Conservation (phyloP, 2,888 invertebrate species). For the Lithophane socia region DNA sequence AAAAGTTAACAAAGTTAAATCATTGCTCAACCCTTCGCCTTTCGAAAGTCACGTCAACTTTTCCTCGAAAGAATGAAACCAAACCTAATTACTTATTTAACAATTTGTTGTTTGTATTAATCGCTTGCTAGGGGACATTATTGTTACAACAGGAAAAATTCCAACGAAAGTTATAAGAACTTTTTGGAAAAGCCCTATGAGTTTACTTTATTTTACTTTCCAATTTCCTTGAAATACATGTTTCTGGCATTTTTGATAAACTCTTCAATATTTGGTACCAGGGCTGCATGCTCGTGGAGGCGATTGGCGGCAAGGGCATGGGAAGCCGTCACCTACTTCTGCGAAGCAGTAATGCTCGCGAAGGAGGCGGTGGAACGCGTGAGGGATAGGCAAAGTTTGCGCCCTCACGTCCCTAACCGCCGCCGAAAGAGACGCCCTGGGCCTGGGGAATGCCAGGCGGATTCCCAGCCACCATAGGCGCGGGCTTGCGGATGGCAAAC, state of each 20-base stretch:
- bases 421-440: too few species aligned
- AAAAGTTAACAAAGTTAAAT: constrained; percentile 22
- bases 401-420: too few species aligned
- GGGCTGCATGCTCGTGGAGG: constrained; percentile 27
- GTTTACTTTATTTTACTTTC: background rate
- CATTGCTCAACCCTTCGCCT: constrained; percentile 9
- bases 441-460: too few species aligned
- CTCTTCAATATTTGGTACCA: constrained; percentile 34
- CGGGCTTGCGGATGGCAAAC: too few species aligned
- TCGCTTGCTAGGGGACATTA: background rate
- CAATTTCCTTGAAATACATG: background rate
- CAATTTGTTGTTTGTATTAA: constrained; percentile 31
- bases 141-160: constrained; percentile 25
- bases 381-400: too few species aligned
- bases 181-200: background rate
- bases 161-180: background rate
- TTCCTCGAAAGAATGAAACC: constrained; percentile 13
- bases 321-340: too few species aligned
- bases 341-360: too few species aligned
- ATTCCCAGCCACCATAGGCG: too few species aligned
- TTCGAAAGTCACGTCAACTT: constrained; percentile 18
- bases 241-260: background rate
- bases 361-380: too few species aligned
- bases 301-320: too few species aligned
- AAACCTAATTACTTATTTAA: constrained; percentile 27